Evolutionary conservation across 53 echinoderm and acorn worm species (phyloP), one percentile per base, ranked within the genome.

Genomic region (Holothuria scabra): DNA sequence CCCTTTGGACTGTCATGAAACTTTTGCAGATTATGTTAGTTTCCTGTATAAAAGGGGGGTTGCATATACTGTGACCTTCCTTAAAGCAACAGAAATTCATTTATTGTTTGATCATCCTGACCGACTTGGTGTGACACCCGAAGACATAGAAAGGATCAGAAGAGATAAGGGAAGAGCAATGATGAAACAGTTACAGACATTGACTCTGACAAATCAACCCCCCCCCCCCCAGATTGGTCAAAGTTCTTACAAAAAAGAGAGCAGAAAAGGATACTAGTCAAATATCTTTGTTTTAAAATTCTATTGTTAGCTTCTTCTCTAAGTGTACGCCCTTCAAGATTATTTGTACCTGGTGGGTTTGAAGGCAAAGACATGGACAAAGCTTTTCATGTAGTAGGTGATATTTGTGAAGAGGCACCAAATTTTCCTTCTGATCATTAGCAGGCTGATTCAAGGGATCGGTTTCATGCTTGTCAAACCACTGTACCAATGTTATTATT

Each of bases 391-490:
- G 3, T 60, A 18, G 9, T 28, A 11, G 31, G 28, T 32, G 63
- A 12, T 1, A 38, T 62, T 12, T 32, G 31, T 12, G 23, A 28
- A 2, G 25, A 32, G 22, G 82, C 33, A 12, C 28, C 28, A 41
- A 38, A 64, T 21, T 82, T 28, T 60, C 22, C 2, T 62, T 30
- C 79, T 1, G 55, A 80, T 23, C 87, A 87, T 58, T 80, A 87
- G 38, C 80, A 87, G 58, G 56, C 66, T 25, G 87, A 87, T 32
- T 61, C 62, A 12, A 34, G 81, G 25, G 87, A 80, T 29, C 80
- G 87, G 81, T 56, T 67, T 28, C 87, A 87, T 66, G 63, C 55
- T 65, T 18, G 29, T 0, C 28, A 67, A 22, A 81, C 81, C 20
- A 55, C 31, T 11, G 56, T 22, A 48, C 25, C 6, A 64, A 28